phyloP scores from a whole-genome alignment of 2,113 vertebrate species.

The Murina feae region DNA sequence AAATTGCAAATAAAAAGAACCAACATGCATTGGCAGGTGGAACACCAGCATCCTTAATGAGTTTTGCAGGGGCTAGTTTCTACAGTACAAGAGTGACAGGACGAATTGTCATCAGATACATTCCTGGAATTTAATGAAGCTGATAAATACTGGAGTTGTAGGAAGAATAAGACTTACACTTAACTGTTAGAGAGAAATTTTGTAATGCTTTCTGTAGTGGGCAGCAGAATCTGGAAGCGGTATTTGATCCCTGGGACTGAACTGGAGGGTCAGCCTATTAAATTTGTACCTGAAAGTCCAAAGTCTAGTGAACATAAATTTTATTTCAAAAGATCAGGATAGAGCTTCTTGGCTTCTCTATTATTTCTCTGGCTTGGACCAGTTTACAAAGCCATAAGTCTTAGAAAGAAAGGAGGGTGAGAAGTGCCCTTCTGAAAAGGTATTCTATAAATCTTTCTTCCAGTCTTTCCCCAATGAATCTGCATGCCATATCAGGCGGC shows the following conservation, averaged over 20 bases:
- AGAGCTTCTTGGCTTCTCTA: neutral
- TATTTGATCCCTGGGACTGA: neutral
- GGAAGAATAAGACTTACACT: neutral
- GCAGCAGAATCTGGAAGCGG: neutral
- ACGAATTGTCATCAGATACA: neutral
- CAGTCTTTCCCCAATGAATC: neutral
- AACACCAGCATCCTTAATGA: neutral
- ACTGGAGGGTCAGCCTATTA: neutral
- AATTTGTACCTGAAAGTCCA: neutral
- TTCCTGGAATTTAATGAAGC: neutral
- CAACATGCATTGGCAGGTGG: neutral
- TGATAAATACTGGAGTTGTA: neutral
- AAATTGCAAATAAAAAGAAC: neutral
- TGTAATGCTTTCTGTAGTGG: neutral
- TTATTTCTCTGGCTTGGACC: neutral
- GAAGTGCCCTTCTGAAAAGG: neutral
- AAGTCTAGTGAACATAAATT: neutral
- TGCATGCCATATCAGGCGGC: neutral
- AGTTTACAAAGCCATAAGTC: neutral
- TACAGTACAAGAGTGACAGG: neutral
- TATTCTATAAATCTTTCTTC: neutral
- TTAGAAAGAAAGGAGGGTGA: neutral
- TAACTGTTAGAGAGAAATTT: neutral
- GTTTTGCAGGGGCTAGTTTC: neutral
- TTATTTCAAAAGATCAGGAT: neutral